A percentile compares a stretch with the other conserved stretches of the same genome.
Conservation (phyloP, 2,888 invertebrate genomes). For the Epirrhoe alternata region DNA sequence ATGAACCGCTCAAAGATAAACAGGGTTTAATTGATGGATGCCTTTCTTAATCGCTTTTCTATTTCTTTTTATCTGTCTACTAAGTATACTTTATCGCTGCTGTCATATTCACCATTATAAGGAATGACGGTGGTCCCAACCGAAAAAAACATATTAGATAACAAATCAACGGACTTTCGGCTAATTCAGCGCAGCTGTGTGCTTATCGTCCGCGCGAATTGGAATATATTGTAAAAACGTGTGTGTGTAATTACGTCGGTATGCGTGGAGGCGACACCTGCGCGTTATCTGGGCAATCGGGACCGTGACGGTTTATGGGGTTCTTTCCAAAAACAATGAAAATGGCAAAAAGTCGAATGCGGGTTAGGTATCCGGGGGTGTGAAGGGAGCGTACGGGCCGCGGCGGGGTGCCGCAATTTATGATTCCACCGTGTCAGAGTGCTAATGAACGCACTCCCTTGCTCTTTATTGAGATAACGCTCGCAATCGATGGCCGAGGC, state of each 20-base stretch:
- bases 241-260: constrained; percentile 77
- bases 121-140: constrained; percentile 55
- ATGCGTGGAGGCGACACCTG: constrained; percentile 82
- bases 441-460: constrained; percentile 84
- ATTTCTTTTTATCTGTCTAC: constrained; percentile 38
- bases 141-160: constrained; percentile 55
- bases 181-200: constrained; percentile 73
- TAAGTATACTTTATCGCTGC: constrained; percentile 51
- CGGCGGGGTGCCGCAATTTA: constrained; percentile 83
- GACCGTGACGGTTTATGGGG: constrained; percentile 78
- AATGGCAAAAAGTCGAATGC: constrained; percentile 81
- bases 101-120: constrained; percentile 49
- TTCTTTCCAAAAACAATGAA: constrained; percentile 80
- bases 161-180: constrained; percentile 60
- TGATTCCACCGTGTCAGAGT: constrained; percentile 83
- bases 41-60: constrained; percentile 35
- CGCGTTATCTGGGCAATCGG: constrained; percentile 73
- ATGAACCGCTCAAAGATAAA: constrained; percentile 38
- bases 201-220: constrained; percentile 71
- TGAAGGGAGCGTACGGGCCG: constrained; percentile 76
- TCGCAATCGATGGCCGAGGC: constrained; percentile 70
- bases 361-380: constrained; percentile 69
- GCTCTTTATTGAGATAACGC: constrained; percentile 84
- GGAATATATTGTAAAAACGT: constrained; percentile 71
- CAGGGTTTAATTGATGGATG: constrained; percentile 41